These are phyloP conservation scores for Lysandra coridon DNA, from an alignment of 2,888 invertebrate species.

Conservation along the genomic window DNA sequence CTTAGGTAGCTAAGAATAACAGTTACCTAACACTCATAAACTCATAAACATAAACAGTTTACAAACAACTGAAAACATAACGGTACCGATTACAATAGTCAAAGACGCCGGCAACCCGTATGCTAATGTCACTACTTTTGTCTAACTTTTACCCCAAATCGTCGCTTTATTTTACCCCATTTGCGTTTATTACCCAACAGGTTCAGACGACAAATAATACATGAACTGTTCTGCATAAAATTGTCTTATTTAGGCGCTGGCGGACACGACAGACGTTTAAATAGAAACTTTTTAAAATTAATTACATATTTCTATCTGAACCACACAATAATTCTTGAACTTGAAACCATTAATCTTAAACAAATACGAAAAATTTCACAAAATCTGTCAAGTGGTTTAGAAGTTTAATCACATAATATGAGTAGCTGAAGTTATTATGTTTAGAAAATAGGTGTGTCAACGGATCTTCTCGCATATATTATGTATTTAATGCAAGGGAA, in stretches of 20 bases:
- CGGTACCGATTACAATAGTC: not conserved
- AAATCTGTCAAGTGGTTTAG: no score
- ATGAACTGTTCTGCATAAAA: not conserved
- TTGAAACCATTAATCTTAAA: no score
- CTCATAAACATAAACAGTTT: constrained; percentile 15
- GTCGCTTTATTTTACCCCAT: not conserved
- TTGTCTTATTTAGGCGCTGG: not conserved
- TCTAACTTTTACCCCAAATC: not conserved
- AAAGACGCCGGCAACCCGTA: constrained; percentile 1
- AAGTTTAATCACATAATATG: no score
- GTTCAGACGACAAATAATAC: not conserved
- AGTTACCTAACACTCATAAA: constrained; percentile 12
- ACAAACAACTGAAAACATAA: constrained; percentile 2
- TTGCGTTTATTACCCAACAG: not conserved
- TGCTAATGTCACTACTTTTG: constrained; percentile 4
- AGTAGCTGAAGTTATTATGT: no score
- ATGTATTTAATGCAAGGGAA: not conserved
- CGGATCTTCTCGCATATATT: no score
- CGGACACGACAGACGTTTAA: not conserved
- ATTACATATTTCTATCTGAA: not conserved
- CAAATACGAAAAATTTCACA: no score
- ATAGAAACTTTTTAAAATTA: not conserved
- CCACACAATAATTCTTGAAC: no score
- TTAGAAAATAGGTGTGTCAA: no score
- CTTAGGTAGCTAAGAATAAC: not conserved